Base-by-base conservation (phyloP, 2,888 invertebrate genomes). In the Mellilla xanthometata region DNA sequence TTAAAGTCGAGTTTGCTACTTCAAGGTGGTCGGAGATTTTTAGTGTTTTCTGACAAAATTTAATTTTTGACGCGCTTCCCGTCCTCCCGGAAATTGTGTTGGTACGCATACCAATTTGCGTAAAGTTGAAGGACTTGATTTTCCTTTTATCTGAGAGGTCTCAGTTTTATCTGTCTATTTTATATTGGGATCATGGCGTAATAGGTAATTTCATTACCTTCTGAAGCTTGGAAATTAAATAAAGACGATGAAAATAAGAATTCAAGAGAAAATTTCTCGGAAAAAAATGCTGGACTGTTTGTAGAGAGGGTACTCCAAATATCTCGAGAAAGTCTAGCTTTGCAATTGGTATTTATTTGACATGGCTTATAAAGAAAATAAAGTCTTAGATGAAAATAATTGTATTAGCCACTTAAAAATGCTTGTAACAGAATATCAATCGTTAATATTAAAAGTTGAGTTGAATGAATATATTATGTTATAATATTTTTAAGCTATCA, bases 1-100 rank as follows among this genome's bases (percentile, higher is more conserved):
- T 84, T 83, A 81, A 76, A 77, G 60, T 78, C 61, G 67, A 70
- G 66, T 75, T 77, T 73, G 56, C 48, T 50, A 28, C 44, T 44
- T 57, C 44, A 30, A 43, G 54, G 55, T 46, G 61, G 51, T 52
- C 54, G 45, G 49, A 60, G 61, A 60, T 71, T 74, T 75, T 72
- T 75, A 65, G 72, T 68, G 64, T 68, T 68, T 62, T 62, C 52
- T 56, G 61, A 42, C 50, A 55, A 42, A 60, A 62, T 63, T 58
- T 56, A 54, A 64, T 65, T 67, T 56, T 56, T 49, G 49, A 35
- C 50, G 52, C 46, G 33, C 13, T 15, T 39, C 39, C 19, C 33
- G 26, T 31, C 34, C 39, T 35, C 48, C 41, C 49, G 52, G 47
- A 55, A 60, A 62, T 60, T 62, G 35, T 56, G 46, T 59, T 56